Evolutionary conservation across 2,797 vertebrate genomes (phyloP).

Genomic region (Paratrypauchen microcephalus): DNA sequence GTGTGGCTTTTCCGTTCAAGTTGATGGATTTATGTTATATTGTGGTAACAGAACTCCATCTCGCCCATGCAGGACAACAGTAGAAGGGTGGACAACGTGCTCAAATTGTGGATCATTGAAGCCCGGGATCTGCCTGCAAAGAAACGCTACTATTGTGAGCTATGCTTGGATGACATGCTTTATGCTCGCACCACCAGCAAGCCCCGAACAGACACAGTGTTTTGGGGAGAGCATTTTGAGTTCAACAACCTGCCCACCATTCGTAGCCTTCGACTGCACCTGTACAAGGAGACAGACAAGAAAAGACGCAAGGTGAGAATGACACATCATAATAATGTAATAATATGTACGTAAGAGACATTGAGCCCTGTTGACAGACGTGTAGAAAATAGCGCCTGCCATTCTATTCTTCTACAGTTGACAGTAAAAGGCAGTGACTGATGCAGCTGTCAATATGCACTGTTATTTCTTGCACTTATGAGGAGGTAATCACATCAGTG

Average conservation of each 20-base stretch:
- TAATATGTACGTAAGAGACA: background rate
- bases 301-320: conserved; percentile 86
- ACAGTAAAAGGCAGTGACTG: background rate
- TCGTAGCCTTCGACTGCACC: conserved; percentile 91
- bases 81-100: conserved; percentile 92
- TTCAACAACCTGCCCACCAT: conserved; percentile 96
- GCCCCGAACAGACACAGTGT: conserved; percentile 91
- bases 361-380: background rate
- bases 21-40: conserved; percentile 51
- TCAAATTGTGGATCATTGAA: conserved; percentile 97
- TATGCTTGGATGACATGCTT: conserved; percentile 96
- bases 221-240: conserved; percentile 98
- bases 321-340: background rate
- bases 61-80: conserved; percentile 87
- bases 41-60: conserved; percentile 54
- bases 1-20: conserved; percentile 17
- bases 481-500: background rate
- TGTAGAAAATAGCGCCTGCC: background rate
- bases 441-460: background rate
- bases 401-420: background rate
- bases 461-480: background rate
- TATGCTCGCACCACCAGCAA: conserved; percentile 98
- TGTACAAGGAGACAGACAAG: conserved; percentile 97
- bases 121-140: conserved; percentile 93
- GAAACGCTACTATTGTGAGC: conserved; percentile 97